Conservation (phyloP, 2,888 invertebrate genomes). For the Phoronis australis region DNA sequence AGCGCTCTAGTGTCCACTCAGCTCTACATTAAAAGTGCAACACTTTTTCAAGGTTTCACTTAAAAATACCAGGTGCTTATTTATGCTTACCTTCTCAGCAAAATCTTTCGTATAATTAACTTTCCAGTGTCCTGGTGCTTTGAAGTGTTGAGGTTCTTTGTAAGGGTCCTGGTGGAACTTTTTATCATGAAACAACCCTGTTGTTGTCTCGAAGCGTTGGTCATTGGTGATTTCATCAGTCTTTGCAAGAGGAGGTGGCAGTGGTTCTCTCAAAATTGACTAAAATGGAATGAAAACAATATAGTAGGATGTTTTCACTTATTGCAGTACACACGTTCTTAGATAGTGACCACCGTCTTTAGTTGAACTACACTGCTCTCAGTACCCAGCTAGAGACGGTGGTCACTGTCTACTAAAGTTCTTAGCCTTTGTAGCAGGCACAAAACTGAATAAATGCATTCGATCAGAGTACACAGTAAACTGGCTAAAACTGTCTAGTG, state of each 20-base stretch:
- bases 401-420: not conserved
- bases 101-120: conserved; percentile 49
- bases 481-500: not conserved
- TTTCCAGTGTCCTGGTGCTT: conserved; percentile 51
- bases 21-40: not conserved
- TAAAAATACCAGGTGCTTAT: too few species aligned
- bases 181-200: conserved; percentile 42
- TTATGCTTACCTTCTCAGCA: conserved; percentile 45
- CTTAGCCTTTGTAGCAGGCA: not conserved
- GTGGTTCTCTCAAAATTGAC: conserved; percentile 42
- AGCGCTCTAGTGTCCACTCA: too few species aligned
- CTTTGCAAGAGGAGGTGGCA: conserved; percentile 46
- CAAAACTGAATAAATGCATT: not conserved
- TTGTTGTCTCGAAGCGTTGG: conserved; percentile 46
- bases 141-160: conserved; percentile 39
- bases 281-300: conserved; percentile 16
- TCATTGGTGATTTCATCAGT: conserved; percentile 41
- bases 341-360: not conserved
- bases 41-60: not conserved
- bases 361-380: not conserved
- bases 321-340: not conserved
- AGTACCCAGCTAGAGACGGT: not conserved
- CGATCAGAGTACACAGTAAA: not conserved
- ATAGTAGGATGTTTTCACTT: not conserved
- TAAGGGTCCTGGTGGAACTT: conserved; percentile 43